Evolutionary conservation across 2,113 vertebrate genomes (phyloP).

Genomic region (Spilogale gracilis): DNA sequence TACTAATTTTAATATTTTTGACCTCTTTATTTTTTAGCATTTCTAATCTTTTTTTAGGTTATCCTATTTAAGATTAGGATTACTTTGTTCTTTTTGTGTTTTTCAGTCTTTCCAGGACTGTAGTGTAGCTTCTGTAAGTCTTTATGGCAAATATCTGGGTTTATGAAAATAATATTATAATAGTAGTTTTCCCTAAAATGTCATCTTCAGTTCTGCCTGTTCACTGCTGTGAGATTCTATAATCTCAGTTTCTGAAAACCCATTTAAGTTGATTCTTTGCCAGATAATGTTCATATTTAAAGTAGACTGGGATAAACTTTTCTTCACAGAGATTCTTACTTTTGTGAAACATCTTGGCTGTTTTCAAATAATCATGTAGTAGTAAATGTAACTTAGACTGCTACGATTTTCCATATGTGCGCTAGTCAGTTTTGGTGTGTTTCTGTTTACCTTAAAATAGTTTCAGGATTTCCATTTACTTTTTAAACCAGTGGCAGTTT

Average conservation of each 20-base stretch:
- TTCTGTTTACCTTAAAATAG: constrained; percentile 49
- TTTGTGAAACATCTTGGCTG: constrained; percentile 34
- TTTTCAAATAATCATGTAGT: constrained; percentile 63
- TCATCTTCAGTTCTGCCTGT: constrained; percentile 23
- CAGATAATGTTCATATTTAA: constrained; percentile 61
- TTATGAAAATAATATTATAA: constrained; percentile 30
- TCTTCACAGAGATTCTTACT: constrained; percentile 35
- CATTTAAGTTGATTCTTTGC: constrained; percentile 49
- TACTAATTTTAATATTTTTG: neutral
- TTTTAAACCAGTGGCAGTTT: constrained; percentile 22
- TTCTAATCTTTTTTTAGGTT: neutral
- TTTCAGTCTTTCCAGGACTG: neutral
- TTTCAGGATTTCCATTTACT: constrained; percentile 20
- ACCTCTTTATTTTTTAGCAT: constrained; percentile 42
- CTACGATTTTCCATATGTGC: constrained; percentile 27
- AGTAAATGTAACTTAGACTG: constrained; percentile 33
- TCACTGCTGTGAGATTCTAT: constrained; percentile 49
- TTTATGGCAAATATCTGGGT: neutral
- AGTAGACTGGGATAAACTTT: constrained; percentile 59
- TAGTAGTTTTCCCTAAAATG: neutral
- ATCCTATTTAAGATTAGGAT: neutral
- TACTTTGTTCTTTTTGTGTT: neutral
- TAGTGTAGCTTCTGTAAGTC: neutral
- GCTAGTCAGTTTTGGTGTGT: neutral
- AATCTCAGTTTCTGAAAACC: constrained; percentile 55